phyloP scores from a whole-genome alignment of 2,113 vertebrate species.

The Oostethus manadensis region DNA sequence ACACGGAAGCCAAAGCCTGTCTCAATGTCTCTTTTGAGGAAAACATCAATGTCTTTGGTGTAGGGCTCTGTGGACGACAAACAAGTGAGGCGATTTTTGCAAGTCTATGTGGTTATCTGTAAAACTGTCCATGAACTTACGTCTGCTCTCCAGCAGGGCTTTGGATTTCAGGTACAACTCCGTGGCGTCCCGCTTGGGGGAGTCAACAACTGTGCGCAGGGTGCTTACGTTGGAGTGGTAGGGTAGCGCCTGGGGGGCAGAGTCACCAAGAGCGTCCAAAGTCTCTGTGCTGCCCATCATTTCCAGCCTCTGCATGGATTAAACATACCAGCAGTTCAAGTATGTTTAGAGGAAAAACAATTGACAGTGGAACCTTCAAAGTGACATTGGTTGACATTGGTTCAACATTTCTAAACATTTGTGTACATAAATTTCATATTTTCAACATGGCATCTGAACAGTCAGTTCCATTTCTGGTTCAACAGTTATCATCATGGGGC shows the following conservation, averaged over 20 bases:
- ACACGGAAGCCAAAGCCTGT: conserved; percentile 96
- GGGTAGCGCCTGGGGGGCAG: conserved; percentile 82
- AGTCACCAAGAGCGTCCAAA: conserved; percentile 55
- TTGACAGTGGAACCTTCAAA: no score
- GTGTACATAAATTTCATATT: no score
- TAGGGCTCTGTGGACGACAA: conserved; percentile 79
- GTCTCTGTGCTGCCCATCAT: conserved; percentile 82
- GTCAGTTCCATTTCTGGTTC: no score
- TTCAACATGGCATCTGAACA: no score
- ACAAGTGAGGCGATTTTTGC: background rate
- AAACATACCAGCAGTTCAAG: background rate
- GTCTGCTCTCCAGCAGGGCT: conserved; percentile 91
- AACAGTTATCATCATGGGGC: no score
- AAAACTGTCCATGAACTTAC: conserved; percentile 71
- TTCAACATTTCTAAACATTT: no score
- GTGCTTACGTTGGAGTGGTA: conserved; percentile 81
- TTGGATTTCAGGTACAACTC: conserved; percentile 96
- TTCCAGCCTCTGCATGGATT: conserved; percentile 77
- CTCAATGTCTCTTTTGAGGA: conserved; percentile 90
- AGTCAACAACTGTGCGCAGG: conserved; percentile 74
- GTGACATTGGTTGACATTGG: no score
- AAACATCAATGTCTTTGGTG: conserved; percentile 94
- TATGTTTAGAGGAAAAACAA: no score
- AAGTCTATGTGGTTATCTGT: background rate
- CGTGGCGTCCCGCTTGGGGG: conserved; percentile 86